Percentiles rank a stretch among this genome's conserved stretches.
These are phyloP conservation scores for Corticium candelabrum DNA, from an alignment of 37 sponge, comb jelly and placozoan genomes.

Conservation along the genomic window DNA sequence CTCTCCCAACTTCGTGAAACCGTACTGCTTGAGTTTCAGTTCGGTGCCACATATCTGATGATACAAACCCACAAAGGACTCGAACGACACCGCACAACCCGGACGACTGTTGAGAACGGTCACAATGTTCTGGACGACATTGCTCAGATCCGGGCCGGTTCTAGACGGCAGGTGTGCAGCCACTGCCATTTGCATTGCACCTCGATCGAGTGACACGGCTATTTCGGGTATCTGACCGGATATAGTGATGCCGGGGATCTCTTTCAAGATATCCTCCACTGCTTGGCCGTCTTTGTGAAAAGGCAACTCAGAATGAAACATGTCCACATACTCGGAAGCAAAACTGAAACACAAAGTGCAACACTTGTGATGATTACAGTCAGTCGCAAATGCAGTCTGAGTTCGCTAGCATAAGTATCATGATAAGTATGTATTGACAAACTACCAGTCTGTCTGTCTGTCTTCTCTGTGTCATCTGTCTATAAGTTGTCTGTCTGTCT, in stretches of 20 bases:
- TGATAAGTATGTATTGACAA: too few species aligned
- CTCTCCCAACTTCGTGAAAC: not conserved
- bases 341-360: not conserved
- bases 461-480: too few species aligned
- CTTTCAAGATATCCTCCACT: not conserved
- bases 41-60: not conserved
- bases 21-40: not conserved
- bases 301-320: not conserved
- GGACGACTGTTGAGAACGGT: not conserved
- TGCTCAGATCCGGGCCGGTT: not conserved
- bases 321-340: not conserved
- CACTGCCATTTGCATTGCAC: not conserved
- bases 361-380: not conserved
- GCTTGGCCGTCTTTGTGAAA: not conserved
- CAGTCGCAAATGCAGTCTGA: too few species aligned
- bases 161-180: not conserved
- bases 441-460: too few species aligned
- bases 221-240: not conserved
- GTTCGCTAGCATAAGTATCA: too few species aligned
- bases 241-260: not conserved
- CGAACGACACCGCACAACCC: not conserved
- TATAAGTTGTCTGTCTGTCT: too few species aligned
- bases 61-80: not conserved
- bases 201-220: not conserved
- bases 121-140: not conserved